Evolutionary conservation across 1,140 invertebrate genomes (phyloP).

Genomic region (Telenomus remus): DNA sequence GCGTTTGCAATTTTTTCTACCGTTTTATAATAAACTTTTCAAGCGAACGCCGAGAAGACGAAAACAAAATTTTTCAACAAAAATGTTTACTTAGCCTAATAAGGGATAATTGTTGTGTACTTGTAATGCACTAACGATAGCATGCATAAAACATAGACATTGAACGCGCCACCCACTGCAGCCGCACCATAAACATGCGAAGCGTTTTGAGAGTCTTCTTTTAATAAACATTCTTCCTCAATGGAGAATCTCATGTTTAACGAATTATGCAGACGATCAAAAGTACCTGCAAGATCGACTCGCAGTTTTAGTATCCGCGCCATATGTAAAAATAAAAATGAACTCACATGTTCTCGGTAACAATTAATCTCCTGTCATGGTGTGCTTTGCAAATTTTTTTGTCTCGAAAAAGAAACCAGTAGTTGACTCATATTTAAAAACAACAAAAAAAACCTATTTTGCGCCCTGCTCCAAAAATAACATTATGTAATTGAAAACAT

Average conservation of each 20-base stretch:
- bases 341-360: constrained; percentile 16
- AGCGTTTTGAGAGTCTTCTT: constrained; percentile 27
- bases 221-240: constrained; percentile 29
- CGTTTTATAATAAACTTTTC: too few relatives aligned
- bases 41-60: too few relatives aligned
- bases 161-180: constrained; percentile 40
- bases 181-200: constrained; percentile 13
- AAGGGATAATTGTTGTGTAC: not conserved
- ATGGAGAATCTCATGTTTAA: constrained; percentile 20
- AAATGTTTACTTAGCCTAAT: not conserved
- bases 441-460: constrained; percentile 25
- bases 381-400: constrained; percentile 7
- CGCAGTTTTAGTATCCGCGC: constrained; percentile 23
- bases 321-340: constrained; percentile 31
- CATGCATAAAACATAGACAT: constrained; percentile 48
- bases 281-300: constrained; percentile 10
- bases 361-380: constrained; percentile 10
- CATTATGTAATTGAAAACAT: too few relatives aligned
- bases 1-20: too few relatives aligned
- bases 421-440: constrained; percentile 13
- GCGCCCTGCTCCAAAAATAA: not conserved
- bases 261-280: constrained; percentile 34
- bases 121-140: constrained; percentile 15
- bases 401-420: constrained; percentile 2
- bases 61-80: too few relatives aligned